Conservation (phyloP, 2,113 vertebrate species). For the Andinoacara biseriatus region DNA sequence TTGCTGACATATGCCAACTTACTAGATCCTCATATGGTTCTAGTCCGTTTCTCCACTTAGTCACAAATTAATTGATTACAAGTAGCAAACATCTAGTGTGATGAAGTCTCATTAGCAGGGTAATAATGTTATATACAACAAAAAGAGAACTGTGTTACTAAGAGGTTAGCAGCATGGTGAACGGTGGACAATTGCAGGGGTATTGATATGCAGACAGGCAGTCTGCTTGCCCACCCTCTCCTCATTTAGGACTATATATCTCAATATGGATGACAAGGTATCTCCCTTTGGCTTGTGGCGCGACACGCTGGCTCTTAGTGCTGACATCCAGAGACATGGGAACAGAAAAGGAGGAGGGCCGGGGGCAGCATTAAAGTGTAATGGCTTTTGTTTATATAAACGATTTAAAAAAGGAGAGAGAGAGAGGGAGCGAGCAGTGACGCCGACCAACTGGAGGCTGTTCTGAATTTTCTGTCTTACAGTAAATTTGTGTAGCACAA, state of each 20-base stretch:
- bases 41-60: conserved; percentile 73
- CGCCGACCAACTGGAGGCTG: neutral
- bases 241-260: conserved; percentile 82
- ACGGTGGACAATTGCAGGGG: conserved; percentile 54
- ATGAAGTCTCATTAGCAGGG: conserved; percentile 83
- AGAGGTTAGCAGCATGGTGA: conserved; percentile 76
- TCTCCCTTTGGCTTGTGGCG: conserved; percentile 72
- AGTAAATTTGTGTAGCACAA: conserved; percentile 21
- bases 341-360: conserved; percentile 13
- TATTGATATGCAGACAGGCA: conserved; percentile 78
- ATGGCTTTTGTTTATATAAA: conserved; percentile 65
- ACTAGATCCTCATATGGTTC: conserved; percentile 68
- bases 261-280: conserved; percentile 79
- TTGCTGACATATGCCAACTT: conserved; percentile 10
- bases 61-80: conserved; percentile 84
- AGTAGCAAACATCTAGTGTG: conserved; percentile 84
- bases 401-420: conserved; percentile 41
- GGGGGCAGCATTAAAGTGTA: conserved; percentile 61
- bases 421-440: conserved; percentile 35
- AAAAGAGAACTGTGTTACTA: conserved; percentile 68
- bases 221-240: conserved; percentile 71
- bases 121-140: conserved; percentile 81
- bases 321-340: conserved; percentile 76
- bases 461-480: conserved; percentile 14
- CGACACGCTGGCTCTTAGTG: conserved; percentile 79